Conservation (phyloP, 2,797 vertebrate genomes). For the Coendou prehensilis region DNA sequence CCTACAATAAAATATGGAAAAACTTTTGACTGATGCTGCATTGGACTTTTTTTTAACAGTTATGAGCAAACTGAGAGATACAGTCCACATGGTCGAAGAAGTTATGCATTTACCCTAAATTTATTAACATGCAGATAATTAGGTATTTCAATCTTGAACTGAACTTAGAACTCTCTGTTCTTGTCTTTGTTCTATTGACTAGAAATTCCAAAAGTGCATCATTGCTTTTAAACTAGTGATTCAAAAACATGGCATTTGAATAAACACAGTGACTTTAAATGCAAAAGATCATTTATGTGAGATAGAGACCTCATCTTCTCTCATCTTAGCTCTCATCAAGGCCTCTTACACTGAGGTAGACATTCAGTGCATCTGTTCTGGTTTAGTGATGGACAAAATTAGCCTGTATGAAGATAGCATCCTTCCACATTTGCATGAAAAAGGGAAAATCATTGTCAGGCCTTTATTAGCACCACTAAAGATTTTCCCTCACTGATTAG, state of each 20-base stretch:
- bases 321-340: not conserved
- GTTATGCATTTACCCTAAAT: not conserved
- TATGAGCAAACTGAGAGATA: constrained; percentile 39
- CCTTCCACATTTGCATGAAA: constrained; percentile 33
- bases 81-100: not conserved
- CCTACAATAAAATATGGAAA: constrained; percentile 11
- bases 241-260: constrained; percentile 34
- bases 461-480: constrained; percentile 57
- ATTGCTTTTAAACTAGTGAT: constrained; percentile 31
- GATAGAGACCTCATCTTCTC: not conserved
- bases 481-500: constrained; percentile 58
- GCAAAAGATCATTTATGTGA: constrained; percentile 19
- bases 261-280: not conserved
- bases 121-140: not conserved
- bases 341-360: not conserved
- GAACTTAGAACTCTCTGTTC: constrained; percentile 49
- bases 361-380: constrained; percentile 52
- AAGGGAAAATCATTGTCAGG: not conserved
- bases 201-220: not conserved
- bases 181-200: constrained; percentile 25
- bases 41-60: constrained; percentile 38
- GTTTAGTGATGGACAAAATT: constrained; percentile 74
- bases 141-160: not conserved
- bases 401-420: constrained; percentile 56
- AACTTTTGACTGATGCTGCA: not conserved